These are phyloP conservation scores for Pherbina coryleti DNA, from an alignment of 2,888 invertebrate genomes.

Conservation along the genomic window DNA sequence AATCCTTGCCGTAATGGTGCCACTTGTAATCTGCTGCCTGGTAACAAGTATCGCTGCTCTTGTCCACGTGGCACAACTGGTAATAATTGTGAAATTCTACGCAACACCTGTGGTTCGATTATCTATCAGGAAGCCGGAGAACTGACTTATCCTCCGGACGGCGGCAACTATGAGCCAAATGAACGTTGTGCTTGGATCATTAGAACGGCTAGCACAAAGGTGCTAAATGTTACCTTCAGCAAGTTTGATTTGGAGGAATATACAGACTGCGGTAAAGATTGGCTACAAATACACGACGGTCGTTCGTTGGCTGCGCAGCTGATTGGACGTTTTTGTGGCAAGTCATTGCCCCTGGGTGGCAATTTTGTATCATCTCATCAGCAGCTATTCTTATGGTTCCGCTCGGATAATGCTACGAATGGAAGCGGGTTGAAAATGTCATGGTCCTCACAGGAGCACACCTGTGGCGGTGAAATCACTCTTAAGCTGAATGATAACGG, in stretches of 20 bases:
- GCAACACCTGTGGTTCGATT: conserved; percentile 75
- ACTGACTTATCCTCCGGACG: conserved; percentile 75
- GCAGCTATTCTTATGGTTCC: conserved; percentile 82
- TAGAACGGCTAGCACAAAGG: conserved; percentile 75
- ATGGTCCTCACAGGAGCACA: conserved; percentile 81
- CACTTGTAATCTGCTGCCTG: conserved; percentile 71
- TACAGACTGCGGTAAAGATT: conserved; percentile 78
- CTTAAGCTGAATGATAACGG: conserved; percentile 73
- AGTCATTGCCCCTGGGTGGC: conserved; percentile 76
- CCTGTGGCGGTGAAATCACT: conserved; percentile 78
- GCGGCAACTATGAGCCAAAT: conserved; percentile 73
- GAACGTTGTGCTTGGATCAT: conserved; percentile 87
- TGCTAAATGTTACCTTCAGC: conserved; percentile 84
- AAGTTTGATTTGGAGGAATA: conserved; percentile 76
- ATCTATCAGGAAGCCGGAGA: conserved; percentile 71
- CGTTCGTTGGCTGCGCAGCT: conserved; percentile 77
- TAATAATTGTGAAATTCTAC: conserved; percentile 74
- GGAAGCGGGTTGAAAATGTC: conserved; percentile 79
- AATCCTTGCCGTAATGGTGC: conserved; percentile 89
- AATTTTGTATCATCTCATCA: conserved; percentile 82
- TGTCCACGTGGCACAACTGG: conserved; percentile 80
- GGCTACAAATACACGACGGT: conserved; percentile 88
- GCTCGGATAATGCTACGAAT: conserved; percentile 76
- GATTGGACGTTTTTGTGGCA: conserved; percentile 87
- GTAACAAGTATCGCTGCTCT: conserved; percentile 72